Evolutionary conservation across 2,888 invertebrate genomes (phyloP), one percentile per base, ranked within the genome.

Genomic region (Pyralis farinalis): DNA sequence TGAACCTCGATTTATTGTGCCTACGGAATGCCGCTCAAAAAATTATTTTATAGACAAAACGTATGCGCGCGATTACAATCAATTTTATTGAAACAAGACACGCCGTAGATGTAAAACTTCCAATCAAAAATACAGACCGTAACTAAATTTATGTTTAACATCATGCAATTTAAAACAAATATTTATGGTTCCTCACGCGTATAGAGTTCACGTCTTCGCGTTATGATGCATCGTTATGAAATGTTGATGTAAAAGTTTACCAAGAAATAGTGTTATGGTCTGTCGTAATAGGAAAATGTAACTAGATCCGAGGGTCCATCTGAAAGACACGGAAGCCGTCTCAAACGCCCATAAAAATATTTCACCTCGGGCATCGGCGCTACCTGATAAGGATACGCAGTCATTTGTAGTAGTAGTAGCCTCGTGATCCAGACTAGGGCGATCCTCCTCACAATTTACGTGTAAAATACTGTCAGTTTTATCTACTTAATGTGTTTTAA

Each of bases 331-430:
- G 74, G 82, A 80, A 83, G 84, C 79, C 73, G 70, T 63, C 65
- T 74, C 69, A 54, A 72, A 74, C 72, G 61, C 65, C 74, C 71
- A 82, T 84, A 82, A 84, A 85, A 82, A 83, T 84, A 81, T 78
- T 84, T 84, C 76, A 84, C 75, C 61, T 70, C 69, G 63, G 71
- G 70, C 71, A 69, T 71, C 74, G 65, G 61, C 53, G 80, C 83
- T 86, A 84, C 83, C 80, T 82, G 84, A 84, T 83, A 85, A 82
- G 78, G 78, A 73, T 82, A 84, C 79, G 79, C 78, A 69, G 74
- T 78, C 76, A 73, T 82, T 84, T 79, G 78, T 82, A 79, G 76
- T 71, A 71, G 78, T 82, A 79, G 76, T 71, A 71, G 70, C 69
- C 59, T 66, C 74, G 65, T 71, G 74, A 67, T 72, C 73, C 67